Base-by-base conservation (phyloP, 2,113 vertebrate species). In the Scortum barcoo region DNA sequence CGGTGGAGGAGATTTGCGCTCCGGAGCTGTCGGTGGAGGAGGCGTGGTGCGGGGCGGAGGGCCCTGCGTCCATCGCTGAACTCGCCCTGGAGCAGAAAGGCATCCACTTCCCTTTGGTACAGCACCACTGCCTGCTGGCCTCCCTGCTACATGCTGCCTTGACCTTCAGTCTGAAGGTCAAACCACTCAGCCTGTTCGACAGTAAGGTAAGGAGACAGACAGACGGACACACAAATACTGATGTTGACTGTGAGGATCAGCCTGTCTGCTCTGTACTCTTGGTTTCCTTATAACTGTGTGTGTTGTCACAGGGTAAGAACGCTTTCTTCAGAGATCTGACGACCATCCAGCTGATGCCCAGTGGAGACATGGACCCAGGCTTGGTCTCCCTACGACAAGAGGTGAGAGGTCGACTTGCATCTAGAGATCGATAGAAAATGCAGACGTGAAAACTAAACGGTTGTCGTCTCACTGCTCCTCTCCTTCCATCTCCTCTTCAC, bases 311-410 rank as follows among this genome's bases (percentile, higher is more conserved):
- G 98, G 98, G 98, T 24, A 99, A 98, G 93, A 99, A 98, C 57
- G 97, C 98, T 5, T 99, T 99, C 95, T 99, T 99, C 92, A 97
- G 97, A 92, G 98, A 99, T 61, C 94, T 99, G 63, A 97, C 96
- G 4, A 97, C 96, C 78, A 97, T 99, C 93, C 98, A 99, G 93
- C 94, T 99, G 90, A 93, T 99, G 57, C 98, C 98, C 67, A 98
- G 96, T 30, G 98, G 97, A 46, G 98, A 97, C 87, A 95, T 97
- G 94, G 98, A 99, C 89, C 96, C 97, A 44, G 91, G 90, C 0
- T 86, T 98, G 72, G 90, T 99, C 51, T 96, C 96, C 4, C 0
- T 95, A 28, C 94, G 98, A 76, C 97, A 99, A 69, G 97, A 99
- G 95, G 98, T 99, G 85, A 92, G 91, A 60, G 4, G 7, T 63